phyloP scores from a whole-genome alignment of 2,888 invertebrate species.

The Luperina testacea region DNA sequence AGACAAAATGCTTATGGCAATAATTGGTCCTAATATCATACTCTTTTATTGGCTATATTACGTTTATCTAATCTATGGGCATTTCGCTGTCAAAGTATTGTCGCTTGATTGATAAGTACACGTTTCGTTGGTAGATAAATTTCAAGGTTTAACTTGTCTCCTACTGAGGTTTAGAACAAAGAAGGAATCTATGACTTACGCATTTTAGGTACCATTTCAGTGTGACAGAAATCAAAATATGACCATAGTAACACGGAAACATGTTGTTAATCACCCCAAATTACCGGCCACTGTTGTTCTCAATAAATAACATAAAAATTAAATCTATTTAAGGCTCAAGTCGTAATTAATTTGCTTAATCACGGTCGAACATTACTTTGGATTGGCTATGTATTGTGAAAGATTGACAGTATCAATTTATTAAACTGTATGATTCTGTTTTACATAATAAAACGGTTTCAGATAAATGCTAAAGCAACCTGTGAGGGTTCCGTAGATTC shows the following conservation, averaged over 20 bases:
- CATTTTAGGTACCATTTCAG: not conserved
- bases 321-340: constrained; percentile 16
- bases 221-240: constrained; percentile 4
- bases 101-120: not conserved
- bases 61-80: not conserved
- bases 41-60: not conserved
- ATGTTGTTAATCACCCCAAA: constrained; percentile 27
- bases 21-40: constrained; percentile 1
- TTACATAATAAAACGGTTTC: constrained; percentile 6
- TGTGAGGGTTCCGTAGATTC: constrained; percentile 49
- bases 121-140: not conserved
- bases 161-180: not conserved
- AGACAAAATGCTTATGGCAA: not conserved
- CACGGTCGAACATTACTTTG: constrained; percentile 25
- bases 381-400: constrained; percentile 13
- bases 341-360: constrained; percentile 22
- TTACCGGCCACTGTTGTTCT: not conserved
- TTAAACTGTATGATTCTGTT: constrained; percentile 17
- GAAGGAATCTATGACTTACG: not conserved
- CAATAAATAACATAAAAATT: constrained; percentile 26
- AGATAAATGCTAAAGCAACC: constrained; percentile 43
- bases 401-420: constrained; percentile 8
- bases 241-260: not conserved
- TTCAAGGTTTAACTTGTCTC: not conserved
- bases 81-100: not conserved